Percentiles rank a stretch among this genome's conserved stretches.
Evolutionary conservation across 2,888 invertebrate species (phyloP).

Genomic region (Hoplodrina ambigua): DNA sequence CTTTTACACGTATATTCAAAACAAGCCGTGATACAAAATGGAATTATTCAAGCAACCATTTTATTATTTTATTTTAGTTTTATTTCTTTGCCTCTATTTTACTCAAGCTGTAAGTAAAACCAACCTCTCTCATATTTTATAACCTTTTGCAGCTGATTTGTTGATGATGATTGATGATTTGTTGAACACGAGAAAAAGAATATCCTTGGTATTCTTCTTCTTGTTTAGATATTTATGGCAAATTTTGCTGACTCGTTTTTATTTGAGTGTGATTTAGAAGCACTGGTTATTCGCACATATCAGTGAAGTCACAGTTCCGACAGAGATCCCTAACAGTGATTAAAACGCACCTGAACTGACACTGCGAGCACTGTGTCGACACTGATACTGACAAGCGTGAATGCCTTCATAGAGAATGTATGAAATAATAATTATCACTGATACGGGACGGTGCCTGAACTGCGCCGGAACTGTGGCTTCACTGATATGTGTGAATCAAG

Average conservation of each 20-base stretch:
- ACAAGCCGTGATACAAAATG: conserved; percentile 24
- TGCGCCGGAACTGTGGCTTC: too few species aligned
- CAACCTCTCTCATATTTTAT: not conserved
- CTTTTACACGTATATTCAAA: not conserved
- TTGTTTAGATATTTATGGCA: not conserved
- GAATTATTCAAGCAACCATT: conserved; percentile 37
- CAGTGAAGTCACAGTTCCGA: too few species aligned
- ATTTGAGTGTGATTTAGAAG: not conserved
- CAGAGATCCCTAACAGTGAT: too few species aligned
- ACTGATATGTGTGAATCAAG: too few species aligned
- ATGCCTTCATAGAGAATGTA: too few species aligned
- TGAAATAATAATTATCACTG: too few species aligned
- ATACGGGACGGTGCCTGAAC: too few species aligned
- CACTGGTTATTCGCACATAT: too few species aligned
- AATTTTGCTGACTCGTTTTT: not conserved
- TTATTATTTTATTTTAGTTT: conserved; percentile 44
- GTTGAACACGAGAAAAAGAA: not conserved
- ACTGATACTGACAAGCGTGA: too few species aligned
- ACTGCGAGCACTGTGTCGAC: too few species aligned
- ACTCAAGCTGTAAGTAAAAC: conserved; percentile 73
- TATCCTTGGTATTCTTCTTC: not conserved
- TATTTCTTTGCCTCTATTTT: conserved; percentile 55
- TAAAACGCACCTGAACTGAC: too few species aligned
- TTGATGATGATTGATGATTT: too few species aligned
- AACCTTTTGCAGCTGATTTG: not conserved